phyloP scores from a whole-genome alignment of 2,888 invertebrate species.

The Drosophila peninsularis region DNA sequence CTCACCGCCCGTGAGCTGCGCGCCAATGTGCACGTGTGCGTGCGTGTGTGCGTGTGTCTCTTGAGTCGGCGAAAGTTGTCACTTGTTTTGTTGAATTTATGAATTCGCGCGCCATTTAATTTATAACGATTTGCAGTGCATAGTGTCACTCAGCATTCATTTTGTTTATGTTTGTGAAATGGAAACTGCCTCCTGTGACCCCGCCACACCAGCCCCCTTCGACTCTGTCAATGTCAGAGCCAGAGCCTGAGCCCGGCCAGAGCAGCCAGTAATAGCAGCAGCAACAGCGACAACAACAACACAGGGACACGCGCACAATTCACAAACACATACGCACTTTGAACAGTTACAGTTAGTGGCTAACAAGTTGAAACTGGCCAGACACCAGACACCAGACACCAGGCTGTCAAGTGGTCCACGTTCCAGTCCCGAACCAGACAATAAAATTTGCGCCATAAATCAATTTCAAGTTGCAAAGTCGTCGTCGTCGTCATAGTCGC shows the following conservation, averaged over 20 bases:
- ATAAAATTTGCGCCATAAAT: slow-evolving; percentile 78
- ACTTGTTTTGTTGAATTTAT: slow-evolving; percentile 44
- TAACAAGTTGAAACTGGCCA: slow-evolving; percentile 68
- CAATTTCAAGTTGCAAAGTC: slow-evolving; percentile 76
- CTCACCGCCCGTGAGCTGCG: not conserved
- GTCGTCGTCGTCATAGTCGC: slow-evolving; percentile 37
- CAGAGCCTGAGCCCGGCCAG: not conserved
- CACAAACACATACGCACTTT: slow-evolving; percentile 74
- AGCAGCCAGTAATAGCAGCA: slow-evolving; percentile 4
- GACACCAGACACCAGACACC: slow-evolving; percentile 30
- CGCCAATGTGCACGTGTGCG: not conserved
- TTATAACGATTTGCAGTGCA: slow-evolving; percentile 44
- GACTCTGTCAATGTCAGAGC: slow-evolving; percentile 62
- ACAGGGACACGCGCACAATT: slow-evolving; percentile 67
- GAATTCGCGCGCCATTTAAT: slow-evolving; percentile 50
- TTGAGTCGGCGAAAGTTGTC: slow-evolving; percentile 42
- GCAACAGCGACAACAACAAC: slow-evolving; percentile 13
- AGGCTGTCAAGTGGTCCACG: slow-evolving; percentile 47
- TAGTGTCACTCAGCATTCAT: slow-evolving; percentile 45
- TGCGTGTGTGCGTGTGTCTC: not conserved
- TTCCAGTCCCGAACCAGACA: slow-evolving; percentile 64
- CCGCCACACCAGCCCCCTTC: not conserved
- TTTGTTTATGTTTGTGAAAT: slow-evolving; percentile 39
- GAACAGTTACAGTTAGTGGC: slow-evolving; percentile 67
- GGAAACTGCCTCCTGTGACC: slow-evolving; percentile 12